Evolutionary conservation across 2,113 vertebrate genomes (phyloP).

Genomic region (Etheostoma cragini): DNA sequence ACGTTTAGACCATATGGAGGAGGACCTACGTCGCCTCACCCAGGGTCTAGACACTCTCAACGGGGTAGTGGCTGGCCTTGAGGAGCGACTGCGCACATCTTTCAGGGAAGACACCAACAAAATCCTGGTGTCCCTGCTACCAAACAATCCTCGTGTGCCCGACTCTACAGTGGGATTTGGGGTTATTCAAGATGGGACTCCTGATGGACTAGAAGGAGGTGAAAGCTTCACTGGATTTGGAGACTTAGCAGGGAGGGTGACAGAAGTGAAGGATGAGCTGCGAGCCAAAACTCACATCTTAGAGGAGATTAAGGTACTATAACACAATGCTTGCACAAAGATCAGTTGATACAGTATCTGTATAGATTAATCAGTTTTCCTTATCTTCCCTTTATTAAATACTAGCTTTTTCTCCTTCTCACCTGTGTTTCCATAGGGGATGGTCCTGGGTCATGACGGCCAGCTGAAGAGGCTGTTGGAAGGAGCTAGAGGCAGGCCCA

Average conservation of each 20-base stretch:
- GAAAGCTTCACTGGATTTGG: constrained; percentile 83
- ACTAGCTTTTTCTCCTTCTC: not conserved
- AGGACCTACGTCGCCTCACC: constrained; percentile 89
- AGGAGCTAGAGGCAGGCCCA: constrained; percentile 78
- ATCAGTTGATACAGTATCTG: not conserved
- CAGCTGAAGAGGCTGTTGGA: constrained; percentile 92
- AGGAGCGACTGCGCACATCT: constrained; percentile 88
- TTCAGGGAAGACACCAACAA: constrained; percentile 90
- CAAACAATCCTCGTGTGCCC: constrained; percentile 72
- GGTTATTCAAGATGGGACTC: constrained; percentile 87
- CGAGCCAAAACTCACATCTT: constrained; percentile 89
- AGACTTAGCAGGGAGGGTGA: constrained; percentile 90
- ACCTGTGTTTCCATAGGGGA: constrained; percentile 69
- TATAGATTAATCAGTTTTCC: not conserved
- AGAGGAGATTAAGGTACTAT: constrained; percentile 87
- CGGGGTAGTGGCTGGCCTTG: constrained; percentile 86
- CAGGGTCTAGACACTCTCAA: constrained; percentile 90
- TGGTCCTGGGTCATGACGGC: constrained; percentile 94
- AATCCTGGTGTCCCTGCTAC: constrained; percentile 87
- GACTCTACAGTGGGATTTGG: constrained; percentile 88
- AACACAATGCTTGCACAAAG: not conserved
- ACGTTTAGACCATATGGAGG: constrained; percentile 91
- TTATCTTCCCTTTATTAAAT: not conserved
- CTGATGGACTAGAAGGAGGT: constrained; percentile 83
- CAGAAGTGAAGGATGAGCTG: constrained; percentile 92